Percentiles rank a stretch among this genome's conserved stretches.
phyloP scores from a whole-genome alignment of 2,113 vertebrate species.

The Butastur rufipennis region DNA sequence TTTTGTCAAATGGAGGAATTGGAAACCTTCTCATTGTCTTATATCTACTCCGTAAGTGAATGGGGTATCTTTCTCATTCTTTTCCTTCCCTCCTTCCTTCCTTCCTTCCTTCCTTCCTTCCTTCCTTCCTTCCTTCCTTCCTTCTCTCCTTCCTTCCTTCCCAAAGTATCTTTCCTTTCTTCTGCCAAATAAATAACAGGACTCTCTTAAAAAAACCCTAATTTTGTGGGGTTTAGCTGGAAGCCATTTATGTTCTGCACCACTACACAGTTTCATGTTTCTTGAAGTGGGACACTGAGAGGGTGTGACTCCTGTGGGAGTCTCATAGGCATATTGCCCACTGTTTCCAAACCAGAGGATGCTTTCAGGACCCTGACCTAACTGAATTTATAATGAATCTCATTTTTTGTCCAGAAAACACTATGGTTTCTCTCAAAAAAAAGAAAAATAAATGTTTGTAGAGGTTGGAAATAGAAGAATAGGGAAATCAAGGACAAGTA shows the following conservation, averaged over 20 bases:
- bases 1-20: not conserved
- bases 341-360: not conserved
- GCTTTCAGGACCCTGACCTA: not conserved
- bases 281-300: not conserved
- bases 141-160: too few species aligned
- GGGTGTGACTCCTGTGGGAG: not conserved
- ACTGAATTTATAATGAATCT: not conserved
- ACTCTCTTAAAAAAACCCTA: not conserved
- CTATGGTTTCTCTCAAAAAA: not conserved
- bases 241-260: not conserved
- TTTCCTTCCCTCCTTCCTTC: too few species aligned
- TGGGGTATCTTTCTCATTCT: not conserved
- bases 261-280: not conserved
- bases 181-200: not conserved
- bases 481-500: not conserved
- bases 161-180: not conserved
- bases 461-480: not conserved
- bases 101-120: not conserved
- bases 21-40: not conserved
- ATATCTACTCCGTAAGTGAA: not conserved
- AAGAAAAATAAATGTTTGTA: not conserved
- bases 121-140: too few species aligned
- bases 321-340: not conserved
- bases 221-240: rapidly evolving
- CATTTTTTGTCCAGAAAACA: rapidly evolving